Base-by-base conservation (phyloP, 2,888 invertebrate species). In the Epistrophe grossulariae region DNA sequence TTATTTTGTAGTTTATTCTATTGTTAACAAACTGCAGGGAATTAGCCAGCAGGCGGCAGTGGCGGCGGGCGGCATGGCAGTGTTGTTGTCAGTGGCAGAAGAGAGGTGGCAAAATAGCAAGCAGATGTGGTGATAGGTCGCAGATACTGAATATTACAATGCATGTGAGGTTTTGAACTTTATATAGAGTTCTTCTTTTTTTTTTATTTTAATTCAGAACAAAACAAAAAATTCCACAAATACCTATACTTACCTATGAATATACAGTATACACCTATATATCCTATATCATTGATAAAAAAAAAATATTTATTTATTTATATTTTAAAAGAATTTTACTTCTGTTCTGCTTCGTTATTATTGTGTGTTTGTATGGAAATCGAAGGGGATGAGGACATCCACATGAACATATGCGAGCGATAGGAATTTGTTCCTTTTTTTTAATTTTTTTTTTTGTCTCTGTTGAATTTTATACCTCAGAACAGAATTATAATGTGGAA, bases 11-110 rank as follows among this genome's bases (percentile, higher is more conserved):
- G 79, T 82, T 79, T 79, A 82, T 82, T 82, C 82, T 71, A 87
- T 87, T 87, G 87, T 87, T 87, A 87, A 87, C 87, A 83, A 87
- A 87, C 87, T 87, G 82, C 79, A 87, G 76, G 87, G 87, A 83
- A 87, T 87, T 87, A 87, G 82, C 74, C 73, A 87, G 79, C 79
- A 76, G 76, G 64, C 76, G 50, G 31, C 9, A n/a, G n/a, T n/a
- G n/a, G n/a, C n/a, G n/a, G n/a, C n/a, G n/a, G 15, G 45, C n/a
- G 9, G 31, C n/a, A 43, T 68, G 70, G 64, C 57, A 70, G 70
- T 38, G 43, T 19, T 8, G 15, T 62, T 38, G 35, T 24, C 24
- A 24, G 68, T 50, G 19, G 24, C 15, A 62, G 62, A 19, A 24
- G 57, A 24, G 48, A 59, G 8, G 24, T 70, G 70, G 71, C 52